Percentiles rank a stretch among this genome's conserved stretches.
Conservation (phyloP, 2,888 invertebrate genomes). For the Eristalis arbustorum region DNA sequence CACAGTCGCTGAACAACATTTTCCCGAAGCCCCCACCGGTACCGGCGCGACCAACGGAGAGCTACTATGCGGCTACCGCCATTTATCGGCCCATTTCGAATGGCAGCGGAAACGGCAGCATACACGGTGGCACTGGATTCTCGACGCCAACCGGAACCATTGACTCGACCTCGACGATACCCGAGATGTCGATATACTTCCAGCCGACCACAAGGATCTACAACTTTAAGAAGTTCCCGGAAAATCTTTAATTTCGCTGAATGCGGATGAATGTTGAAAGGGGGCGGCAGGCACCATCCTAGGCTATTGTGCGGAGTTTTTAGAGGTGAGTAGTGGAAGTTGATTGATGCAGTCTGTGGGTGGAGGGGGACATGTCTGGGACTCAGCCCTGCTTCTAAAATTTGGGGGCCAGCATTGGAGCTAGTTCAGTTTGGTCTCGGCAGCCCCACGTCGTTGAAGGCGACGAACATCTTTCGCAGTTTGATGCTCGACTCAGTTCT, state of each 20-base stretch:
- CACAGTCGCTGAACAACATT: constrained; percentile 82
- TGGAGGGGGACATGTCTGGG: too few relatives aligned
- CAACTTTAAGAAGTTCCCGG: constrained; percentile 79
- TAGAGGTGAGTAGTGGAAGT: constrained; percentile 36
- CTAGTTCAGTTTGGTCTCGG: too few relatives aligned
- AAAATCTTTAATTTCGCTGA: constrained; percentile 78
- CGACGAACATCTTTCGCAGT: too few relatives aligned
- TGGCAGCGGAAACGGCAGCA: constrained; percentile 73
- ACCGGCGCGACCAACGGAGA: constrained; percentile 86
- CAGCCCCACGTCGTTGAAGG: too few relatives aligned
- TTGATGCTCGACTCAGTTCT: too few relatives aligned
- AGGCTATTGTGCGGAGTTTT: constrained; percentile 56
- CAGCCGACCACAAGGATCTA: constrained; percentile 79
- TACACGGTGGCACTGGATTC: constrained; percentile 60
- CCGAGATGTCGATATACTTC: constrained; percentile 78
- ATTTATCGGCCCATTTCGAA: constrained; percentile 82
- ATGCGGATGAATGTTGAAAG: constrained; percentile 17
- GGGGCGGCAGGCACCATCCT: constrained; percentile 33
- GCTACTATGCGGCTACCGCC: constrained; percentile 87
- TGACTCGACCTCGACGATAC: constrained; percentile 79
- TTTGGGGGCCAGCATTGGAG: too few relatives aligned
- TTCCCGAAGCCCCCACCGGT: constrained; percentile 84
- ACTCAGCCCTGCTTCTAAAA: too few relatives aligned
- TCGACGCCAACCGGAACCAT: constrained; percentile 75
- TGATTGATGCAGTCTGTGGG: too few relatives aligned